Conservation (phyloP, 30 jellyfish, hydroid and myxozoan genomes). For the Pelagia noctiluca region DNA sequence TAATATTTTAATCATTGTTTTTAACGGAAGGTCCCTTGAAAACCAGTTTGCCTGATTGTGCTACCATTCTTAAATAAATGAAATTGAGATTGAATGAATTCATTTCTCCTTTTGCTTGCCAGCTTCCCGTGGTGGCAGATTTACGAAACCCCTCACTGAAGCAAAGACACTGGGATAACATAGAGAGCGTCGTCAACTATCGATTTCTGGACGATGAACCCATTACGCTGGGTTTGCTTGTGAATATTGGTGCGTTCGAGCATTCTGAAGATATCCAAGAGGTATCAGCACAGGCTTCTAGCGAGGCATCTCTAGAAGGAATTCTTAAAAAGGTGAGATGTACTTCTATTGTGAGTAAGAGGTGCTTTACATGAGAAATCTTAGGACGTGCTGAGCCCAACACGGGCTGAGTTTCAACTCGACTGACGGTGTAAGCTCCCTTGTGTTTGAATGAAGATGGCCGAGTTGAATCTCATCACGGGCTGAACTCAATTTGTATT, state of each 20-base stretch:
- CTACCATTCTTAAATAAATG: too few relatives aligned
- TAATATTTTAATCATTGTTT: too few relatives aligned
- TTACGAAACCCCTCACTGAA: slow-evolving; percentile 94
- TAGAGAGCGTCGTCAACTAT: slow-evolving; percentile 82
- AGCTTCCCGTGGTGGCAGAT: slow-evolving; percentile 97
- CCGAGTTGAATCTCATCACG: too few relatives aligned
- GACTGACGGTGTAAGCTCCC: too few relatives aligned
- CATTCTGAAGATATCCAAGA: slow-evolving; percentile 94
- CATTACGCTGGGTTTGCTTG: slow-evolving; percentile 83
- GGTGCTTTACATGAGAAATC: too few relatives aligned
- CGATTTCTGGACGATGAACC: slow-evolving; percentile 79
- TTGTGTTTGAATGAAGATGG: too few relatives aligned
- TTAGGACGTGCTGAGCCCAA: too few relatives aligned
- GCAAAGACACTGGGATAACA: slow-evolving; percentile 98
- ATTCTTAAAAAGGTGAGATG: slow-evolving; percentile 91
- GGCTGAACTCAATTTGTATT: too few relatives aligned
- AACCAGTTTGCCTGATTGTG: too few relatives aligned
- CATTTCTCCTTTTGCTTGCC: not conserved
- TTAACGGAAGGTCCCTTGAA: too few relatives aligned
- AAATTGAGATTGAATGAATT: not conserved
- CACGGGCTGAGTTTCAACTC: too few relatives aligned
- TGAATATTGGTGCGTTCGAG: slow-evolving; percentile 90
- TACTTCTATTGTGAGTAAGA: too few relatives aligned
- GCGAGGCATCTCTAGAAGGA: slow-evolving; percentile 97
- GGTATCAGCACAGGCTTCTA: slow-evolving; percentile 97